Evolutionary conservation across 2,888 invertebrate genomes (phyloP), one percentile per base, ranked within the genome.

Genomic region (Folsomia manolachei): DNA sequence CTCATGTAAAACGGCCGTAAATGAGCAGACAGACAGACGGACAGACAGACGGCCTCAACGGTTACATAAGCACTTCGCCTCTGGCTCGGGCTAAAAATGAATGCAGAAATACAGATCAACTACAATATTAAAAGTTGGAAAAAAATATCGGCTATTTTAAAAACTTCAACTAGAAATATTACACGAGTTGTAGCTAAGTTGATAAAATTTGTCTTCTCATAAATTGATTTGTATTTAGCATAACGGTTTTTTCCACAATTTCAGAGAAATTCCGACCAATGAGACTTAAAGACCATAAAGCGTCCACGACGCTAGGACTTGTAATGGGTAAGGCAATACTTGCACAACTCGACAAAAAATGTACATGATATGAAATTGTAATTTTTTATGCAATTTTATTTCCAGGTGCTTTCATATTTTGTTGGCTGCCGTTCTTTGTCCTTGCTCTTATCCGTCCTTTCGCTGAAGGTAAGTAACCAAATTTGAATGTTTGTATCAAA

Each of bases 401-500:
- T 39, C 7, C 39, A 39, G 39, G 19, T 81, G 94, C 95, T 9
- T 96, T 96, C 83, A 93, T 92, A 26, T 87, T 94, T 79, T 96
- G 95, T 84, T 96, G 96, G 96, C 86, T 97, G 78, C 97, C 97
- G 24, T 97, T 97, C 86, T 97, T 97, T 85, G 94, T 96, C 69
- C 87, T 97, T 75, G 97, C 97, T 2, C 86, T 98, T 73, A 89
- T 96, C 70, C 88, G 94, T 81, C 95, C 96, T 24, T 95, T 96
- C 83, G 87, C 94, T 71, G 63, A 78, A 67, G 75, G 75, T 77
- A 75, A n/a, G n/a, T n/a, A n/a, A n/a, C n/a, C n/a, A n/a, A n/a
- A n/a, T n/a, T n/a, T n/a, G n/a, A n/a, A n/a, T n/a, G n/a, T n/a
- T n/a, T n/a, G n/a, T n/a, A n/a, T n/a, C n/a, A n/a, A n/a, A n/a